Evolutionary conservation across 2,888 invertebrate species (phyloP).

Genomic region (Chelonus formosanus): DNA sequence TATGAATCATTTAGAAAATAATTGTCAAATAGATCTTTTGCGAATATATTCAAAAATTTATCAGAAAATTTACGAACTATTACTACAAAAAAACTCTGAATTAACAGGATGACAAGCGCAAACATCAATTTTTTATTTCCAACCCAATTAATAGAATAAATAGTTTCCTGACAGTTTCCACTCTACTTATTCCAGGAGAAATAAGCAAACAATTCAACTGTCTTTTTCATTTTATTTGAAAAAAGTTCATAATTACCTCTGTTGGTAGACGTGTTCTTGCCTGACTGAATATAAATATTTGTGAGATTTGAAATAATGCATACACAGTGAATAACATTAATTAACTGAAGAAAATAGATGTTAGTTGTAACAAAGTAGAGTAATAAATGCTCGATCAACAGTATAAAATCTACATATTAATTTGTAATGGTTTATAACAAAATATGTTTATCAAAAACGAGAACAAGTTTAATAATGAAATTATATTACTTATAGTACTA

Average conservation of each 20-base stretch:
- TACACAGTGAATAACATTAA: constrained; percentile 15
- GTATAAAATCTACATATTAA: no score
- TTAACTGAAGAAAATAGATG: neutral
- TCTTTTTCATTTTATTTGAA: no score
- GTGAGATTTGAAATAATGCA: constrained; percentile 17
- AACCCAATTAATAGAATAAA: constrained; percentile 33
- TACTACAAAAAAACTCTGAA: constrained; percentile 11
- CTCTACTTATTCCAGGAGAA: neutral
- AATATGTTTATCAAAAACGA: no score
- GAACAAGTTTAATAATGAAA: no score
- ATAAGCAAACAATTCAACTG: no score
- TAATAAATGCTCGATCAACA: neutral
- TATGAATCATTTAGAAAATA: no score
- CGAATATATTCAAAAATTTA: constrained; percentile 34
- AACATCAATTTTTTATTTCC: constrained; percentile 10
- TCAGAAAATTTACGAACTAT: constrained; percentile 26
- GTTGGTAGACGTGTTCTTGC: constrained; percentile 23
- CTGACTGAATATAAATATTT: constrained; percentile 21
- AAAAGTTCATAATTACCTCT: constrained; percentile 16
- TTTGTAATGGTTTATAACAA: no score
- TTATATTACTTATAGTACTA: no score
- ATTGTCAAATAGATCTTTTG: no score
- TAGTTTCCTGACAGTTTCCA: constrained; percentile 14
- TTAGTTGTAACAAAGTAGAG: neutral
- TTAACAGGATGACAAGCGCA: constrained; percentile 19